Evolutionary conservation across 2,888 invertebrate species (phyloP), one percentile per base, ranked within the genome.

Genomic region (Molanna angustata): DNA sequence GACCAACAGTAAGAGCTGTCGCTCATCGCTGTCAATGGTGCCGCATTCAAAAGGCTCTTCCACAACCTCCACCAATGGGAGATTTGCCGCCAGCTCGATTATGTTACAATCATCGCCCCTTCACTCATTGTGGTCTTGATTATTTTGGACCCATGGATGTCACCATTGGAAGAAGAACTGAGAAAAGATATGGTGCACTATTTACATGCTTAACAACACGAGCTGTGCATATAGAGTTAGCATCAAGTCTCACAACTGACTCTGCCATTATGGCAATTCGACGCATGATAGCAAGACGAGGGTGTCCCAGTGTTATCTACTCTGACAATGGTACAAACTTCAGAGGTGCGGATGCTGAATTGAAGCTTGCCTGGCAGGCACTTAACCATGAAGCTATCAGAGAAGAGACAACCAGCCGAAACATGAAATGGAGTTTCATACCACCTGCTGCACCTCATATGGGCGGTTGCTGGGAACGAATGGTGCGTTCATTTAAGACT

Each of bases 391-490:
- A 42, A 7, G 11, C 19, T 11, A 3, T 20, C 13, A 7, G 14
- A 42, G 21, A 18, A n/a, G 19, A 18, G n/a, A 6, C 13, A 11
- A 13, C 21, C 9, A 18, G 3, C 20, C 4, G 13, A n/a, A 31
- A 19, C 16, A 48, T 61, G 2, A 49, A 56, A 19, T 61, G 60
- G 62, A 49, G 52, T 3, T 62, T 62, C 39, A 63, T 56, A 17
- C 59, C 59, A 2, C 63, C 61, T 13, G 54, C 54, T 1, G 44
- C 59, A 4, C 61, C 61, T 2, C 61, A 61, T 35, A 59, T 57
- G 43, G 61, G 47, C 3, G 63, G 62, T 0, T 47, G 55, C 17
- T 64, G 62, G 63, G 62, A 63, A 49, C 49, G 61, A 2, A 43
- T 63, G 4, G 52, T 64, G 1, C 42, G 61, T 0, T 31, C 60